Evolutionary conservation across 2,888 invertebrate genomes (phyloP).

Genomic region (Crossocerus cetratus): DNA sequence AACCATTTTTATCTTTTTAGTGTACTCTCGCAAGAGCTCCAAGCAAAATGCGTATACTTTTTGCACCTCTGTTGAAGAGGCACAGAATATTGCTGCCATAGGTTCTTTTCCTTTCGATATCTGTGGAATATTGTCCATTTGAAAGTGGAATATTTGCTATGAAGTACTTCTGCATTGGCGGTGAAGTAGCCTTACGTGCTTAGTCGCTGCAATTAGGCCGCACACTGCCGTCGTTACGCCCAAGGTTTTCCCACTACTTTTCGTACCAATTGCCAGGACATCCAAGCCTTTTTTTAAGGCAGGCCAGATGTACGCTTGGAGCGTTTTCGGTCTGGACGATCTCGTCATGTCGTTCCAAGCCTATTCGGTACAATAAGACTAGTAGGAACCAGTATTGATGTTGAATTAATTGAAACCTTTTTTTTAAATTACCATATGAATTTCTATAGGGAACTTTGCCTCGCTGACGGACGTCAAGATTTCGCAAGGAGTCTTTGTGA

Average conservation of each 20-base stretch:
- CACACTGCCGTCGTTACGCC: conserved; percentile 85
- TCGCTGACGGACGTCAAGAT: conserved; percentile 59
- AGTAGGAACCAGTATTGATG: not conserved
- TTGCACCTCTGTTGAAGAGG: conserved; percentile 73
- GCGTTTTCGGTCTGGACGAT: conserved; percentile 53
- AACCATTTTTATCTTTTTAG: conserved; percentile 54
- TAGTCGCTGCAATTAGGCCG: conserved; percentile 77
- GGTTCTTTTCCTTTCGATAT: conserved; percentile 74
- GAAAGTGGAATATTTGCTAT: not conserved
- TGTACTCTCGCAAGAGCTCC: conserved; percentile 51
- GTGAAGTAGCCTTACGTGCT: conserved; percentile 31
- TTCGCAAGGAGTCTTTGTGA: conserved; percentile 54
- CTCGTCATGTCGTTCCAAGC: conserved; percentile 33
- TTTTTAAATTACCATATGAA: conserved; percentile 56
- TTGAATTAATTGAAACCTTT: not conserved
- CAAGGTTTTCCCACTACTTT: conserved; percentile 83
- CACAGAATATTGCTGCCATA: conserved; percentile 82
- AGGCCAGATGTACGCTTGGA: conserved; percentile 86
- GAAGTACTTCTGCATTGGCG: not conserved
- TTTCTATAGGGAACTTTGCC: conserved; percentile 58
- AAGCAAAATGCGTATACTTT: conserved; percentile 52
- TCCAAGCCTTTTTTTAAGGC: conserved; percentile 83
- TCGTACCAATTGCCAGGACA: conserved; percentile 81
- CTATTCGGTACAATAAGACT: conserved; percentile 16
- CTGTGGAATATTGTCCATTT: conserved; percentile 30